Evolutionary conservation across 2,888 invertebrate species (phyloP).

Genomic region (Amaurobius ferox): DNA sequence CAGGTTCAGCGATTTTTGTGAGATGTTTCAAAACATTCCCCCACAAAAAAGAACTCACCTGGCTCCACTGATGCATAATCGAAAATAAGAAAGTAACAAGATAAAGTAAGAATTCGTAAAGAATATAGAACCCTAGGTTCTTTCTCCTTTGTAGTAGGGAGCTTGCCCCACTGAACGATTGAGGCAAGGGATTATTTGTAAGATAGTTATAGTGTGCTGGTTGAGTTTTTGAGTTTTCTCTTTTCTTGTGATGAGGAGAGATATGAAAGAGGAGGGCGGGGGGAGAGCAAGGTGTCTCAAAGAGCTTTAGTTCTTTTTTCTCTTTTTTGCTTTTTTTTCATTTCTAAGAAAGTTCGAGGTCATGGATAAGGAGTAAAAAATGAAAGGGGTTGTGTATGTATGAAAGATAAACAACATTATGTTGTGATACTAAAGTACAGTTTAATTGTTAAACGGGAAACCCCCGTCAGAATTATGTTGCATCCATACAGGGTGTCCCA

Average conservation of each 20-base stretch:
- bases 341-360: too few relatives aligned
- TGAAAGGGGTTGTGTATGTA: too few relatives aligned
- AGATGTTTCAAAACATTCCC: conserved; percentile 7
- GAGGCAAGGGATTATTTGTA: not conserved
- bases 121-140: not conserved
- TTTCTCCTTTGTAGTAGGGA: not conserved
- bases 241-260: not conserved
- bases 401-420: too few relatives aligned
- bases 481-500: too few relatives aligned
- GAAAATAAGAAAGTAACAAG: not conserved
- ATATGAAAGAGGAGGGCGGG: not conserved
- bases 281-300: not conserved
- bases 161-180: not conserved
- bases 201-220: not conserved
- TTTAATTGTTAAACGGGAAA: too few relatives aligned
- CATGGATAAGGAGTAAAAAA: too few relatives aligned
- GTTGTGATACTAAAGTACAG: too few relatives aligned
- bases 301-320: too few relatives aligned
- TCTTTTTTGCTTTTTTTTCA: too few relatives aligned
- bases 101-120: not conserved
- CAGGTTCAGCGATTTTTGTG: not conserved
- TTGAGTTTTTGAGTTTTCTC: not conserved
- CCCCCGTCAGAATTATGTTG: too few relatives aligned
- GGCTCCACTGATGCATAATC: conserved; percentile 9
- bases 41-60: not conserved